Evolutionary conservation across 2,888 invertebrate species (phyloP).

Genomic region (Spialia ferax): DNA sequence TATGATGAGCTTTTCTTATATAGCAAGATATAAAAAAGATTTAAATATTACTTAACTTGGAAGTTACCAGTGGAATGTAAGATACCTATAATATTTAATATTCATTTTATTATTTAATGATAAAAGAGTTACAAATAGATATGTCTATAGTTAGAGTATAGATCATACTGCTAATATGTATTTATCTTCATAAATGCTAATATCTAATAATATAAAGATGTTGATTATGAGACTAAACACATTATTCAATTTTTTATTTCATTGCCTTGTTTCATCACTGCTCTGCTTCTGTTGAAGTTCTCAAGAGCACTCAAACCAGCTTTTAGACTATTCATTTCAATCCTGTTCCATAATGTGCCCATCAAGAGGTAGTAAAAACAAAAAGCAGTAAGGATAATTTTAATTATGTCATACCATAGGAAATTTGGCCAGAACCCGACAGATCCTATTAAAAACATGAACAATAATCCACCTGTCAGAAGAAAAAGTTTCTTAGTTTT

Average conservation of each 20-base stretch:
- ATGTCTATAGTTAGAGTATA: neutral
- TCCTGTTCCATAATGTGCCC: slow-evolving; percentile 94
- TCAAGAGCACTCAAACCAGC: slow-evolving; percentile 92
- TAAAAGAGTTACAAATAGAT: neutral
- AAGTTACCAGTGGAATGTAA: slow-evolving; percentile 21
- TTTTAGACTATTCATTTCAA: slow-evolving; percentile 92
- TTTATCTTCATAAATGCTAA: too few relatives aligned
- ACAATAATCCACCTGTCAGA: slow-evolving; percentile 76
- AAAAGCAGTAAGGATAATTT: slow-evolving; percentile 88
- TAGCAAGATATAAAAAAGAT: too few relatives aligned
- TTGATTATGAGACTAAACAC: neutral
- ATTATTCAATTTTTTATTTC: slow-evolving; percentile 16
- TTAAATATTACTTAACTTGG: neutral
- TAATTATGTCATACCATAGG: slow-evolving; percentile 84
- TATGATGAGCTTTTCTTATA: slow-evolving; percentile 24
- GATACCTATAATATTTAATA: neutral
- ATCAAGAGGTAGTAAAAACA: slow-evolving; percentile 91
- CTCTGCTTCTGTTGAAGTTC: slow-evolving; percentile 71
- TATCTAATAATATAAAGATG: slow-evolving; percentile 8
- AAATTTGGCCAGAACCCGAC: slow-evolving; percentile 80
- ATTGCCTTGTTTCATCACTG: slow-evolving; percentile 17
- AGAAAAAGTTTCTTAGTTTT: slow-evolving; percentile 85
- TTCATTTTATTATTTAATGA: neutral
- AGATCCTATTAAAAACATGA: slow-evolving; percentile 82
- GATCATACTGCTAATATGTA: neutral